phyloP scores from a whole-genome alignment of 2,113 vertebrate species.

The Strigops habroptila region DNA sequence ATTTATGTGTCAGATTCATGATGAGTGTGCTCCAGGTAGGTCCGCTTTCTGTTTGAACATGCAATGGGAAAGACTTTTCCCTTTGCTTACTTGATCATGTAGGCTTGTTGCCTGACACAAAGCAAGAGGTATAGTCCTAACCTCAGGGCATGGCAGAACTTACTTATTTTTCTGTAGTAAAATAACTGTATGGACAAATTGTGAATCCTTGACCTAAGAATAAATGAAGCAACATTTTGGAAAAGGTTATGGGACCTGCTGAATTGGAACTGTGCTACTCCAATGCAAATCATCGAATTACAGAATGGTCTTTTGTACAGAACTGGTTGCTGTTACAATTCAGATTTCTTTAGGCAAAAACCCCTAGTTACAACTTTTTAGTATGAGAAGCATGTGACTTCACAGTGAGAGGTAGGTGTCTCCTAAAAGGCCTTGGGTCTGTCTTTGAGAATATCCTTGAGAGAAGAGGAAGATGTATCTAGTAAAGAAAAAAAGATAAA shows the following conservation, averaged over 20 bases:
- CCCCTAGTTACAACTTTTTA: neutral
- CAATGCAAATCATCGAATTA: neutral
- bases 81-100: neutral
- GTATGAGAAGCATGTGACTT: neutral
- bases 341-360: neutral
- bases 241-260: neutral
- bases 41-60: neutral
- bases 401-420: neutral
- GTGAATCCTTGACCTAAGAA: neutral
- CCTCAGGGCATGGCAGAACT: neutral
- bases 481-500: neutral
- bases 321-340: neutral
- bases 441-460: slow-evolving; percentile 10
- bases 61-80: neutral
- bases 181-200: neutral
- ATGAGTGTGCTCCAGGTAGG: neutral
- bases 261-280: neutral
- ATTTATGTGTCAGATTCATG: neutral
- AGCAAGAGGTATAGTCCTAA: neutral
- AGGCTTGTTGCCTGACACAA: neutral
- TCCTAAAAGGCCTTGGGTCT: neutral
- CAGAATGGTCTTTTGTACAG: neutral
- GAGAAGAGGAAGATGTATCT: neutral
- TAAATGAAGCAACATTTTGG: neutral
- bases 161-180: neutral